Percentiles rank a stretch among this genome's conserved stretches.
phyloP scores from a whole-genome alignment of 2,888 invertebrate genomes.

The Lasioglossum zephyrum region DNA sequence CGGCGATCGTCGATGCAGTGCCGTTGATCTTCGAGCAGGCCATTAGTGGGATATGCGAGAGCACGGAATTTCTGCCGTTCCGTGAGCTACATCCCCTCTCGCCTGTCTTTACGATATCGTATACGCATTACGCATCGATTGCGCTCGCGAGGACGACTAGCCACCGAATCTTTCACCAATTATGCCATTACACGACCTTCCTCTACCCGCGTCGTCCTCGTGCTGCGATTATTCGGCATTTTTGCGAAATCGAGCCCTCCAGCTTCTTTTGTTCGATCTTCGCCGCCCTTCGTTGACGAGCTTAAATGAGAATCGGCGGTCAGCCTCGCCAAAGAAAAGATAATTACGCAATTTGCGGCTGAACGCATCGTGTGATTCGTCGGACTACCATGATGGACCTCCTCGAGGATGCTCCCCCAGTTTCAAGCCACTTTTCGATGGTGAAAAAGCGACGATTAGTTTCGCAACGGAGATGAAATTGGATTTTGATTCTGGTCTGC shows the following conservation, averaged over 20 bases:
- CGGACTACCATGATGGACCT: not conserved
- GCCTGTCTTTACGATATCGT: conserved; percentile 35
- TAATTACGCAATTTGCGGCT: conserved; percentile 26
- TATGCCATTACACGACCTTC: conserved; percentile 3
- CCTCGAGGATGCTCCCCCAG: no score
- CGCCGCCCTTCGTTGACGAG: not conserved
- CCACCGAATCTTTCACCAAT: conserved; percentile 12
- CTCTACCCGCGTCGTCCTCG: not conserved
- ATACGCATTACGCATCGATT: conserved; percentile 35
- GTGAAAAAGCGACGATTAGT: not conserved
- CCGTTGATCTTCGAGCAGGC: conserved; percentile 53
- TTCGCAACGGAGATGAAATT: not conserved
- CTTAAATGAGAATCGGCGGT: not conserved
- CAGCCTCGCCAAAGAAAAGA: not conserved
- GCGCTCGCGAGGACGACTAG: not conserved
- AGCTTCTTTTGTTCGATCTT: not conserved
- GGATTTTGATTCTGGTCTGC: not conserved
- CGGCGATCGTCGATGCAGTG: conserved; percentile 43
- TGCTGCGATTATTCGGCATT: not conserved
- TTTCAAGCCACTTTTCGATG: not conserved
- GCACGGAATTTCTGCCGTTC: conserved; percentile 58
- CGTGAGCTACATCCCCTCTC: conserved; percentile 19
- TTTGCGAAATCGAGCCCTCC: not conserved
- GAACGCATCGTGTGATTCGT: conserved; percentile 12
- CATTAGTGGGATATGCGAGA: conserved; percentile 64